Conservation (phyloP, 2,888 invertebrate species). For the Pimpla rufipes region DNA sequence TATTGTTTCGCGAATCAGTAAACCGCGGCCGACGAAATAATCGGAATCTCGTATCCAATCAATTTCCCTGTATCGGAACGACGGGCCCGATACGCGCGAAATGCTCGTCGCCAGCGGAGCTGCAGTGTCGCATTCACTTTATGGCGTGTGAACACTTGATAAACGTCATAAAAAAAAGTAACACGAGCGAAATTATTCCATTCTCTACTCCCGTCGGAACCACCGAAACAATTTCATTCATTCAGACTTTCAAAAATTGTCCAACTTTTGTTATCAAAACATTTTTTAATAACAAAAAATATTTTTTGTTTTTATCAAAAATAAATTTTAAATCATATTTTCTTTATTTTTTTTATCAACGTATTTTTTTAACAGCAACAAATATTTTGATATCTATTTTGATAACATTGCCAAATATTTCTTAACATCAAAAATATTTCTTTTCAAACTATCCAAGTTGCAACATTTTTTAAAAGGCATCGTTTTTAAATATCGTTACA, state of each 20-base stretch:
- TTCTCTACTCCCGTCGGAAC: too few relatives aligned
- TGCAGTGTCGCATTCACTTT: background rate
- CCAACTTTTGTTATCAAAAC: background rate
- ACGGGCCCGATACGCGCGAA: background rate
- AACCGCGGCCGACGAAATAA: conserved; percentile 46
- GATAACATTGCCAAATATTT: too few relatives aligned
- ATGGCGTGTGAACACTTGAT: background rate
- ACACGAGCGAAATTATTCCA: too few relatives aligned
- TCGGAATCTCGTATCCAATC: conserved; percentile 37
- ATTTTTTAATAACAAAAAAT: background rate
- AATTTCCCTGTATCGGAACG: conserved; percentile 29
- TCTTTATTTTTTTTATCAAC: too few relatives aligned
- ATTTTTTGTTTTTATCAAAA: too few relatives aligned
- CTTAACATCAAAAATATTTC: too few relatives aligned
- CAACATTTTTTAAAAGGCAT: too few relatives aligned
- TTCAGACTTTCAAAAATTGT: background rate
- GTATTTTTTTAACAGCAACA: too few relatives aligned
- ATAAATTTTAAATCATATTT: background rate
- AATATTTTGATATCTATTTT: too few relatives aligned
- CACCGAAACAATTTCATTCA: background rate
- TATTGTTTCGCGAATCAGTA: conserved; percentile 32
- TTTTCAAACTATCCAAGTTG: too few relatives aligned
- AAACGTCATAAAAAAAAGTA: background rate
- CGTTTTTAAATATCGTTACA: too few relatives aligned
- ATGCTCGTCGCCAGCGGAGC: background rate